A percentile compares a stretch with the other conserved stretches of the same genome.
phyloP scores from a whole-genome alignment of 2,113 vertebrate species.

The Erpornis zantholeuca region DNA sequence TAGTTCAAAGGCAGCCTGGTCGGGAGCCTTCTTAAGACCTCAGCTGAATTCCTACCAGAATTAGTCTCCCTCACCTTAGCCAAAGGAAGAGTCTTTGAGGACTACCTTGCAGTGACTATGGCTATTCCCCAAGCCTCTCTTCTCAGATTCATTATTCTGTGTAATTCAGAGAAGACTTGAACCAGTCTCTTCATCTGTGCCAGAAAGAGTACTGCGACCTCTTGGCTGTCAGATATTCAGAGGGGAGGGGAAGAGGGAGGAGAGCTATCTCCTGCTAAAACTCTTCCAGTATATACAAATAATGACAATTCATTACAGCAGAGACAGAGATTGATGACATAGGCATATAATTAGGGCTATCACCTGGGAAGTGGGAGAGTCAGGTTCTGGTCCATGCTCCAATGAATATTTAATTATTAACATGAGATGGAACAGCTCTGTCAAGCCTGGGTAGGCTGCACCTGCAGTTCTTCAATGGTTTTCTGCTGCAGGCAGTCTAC shows the following conservation, averaged over 20 bases:
- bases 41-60: background rate
- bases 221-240: background rate
- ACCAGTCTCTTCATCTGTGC: background rate
- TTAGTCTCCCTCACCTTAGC: background rate
- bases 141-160: background rate
- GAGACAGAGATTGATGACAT: conserved; percentile 63
- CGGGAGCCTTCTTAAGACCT: background rate
- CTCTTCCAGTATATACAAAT: conserved; percentile 45
- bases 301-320: conserved; percentile 59
- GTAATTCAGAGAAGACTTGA: background rate
- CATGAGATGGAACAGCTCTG: conserved; percentile 57
- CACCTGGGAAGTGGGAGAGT: conserved; percentile 62
- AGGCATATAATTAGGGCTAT: conserved; percentile 58
- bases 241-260: background rate
- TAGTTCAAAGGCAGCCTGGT: background rate
- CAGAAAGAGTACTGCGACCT: background rate
- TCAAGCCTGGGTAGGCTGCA: conserved; percentile 42
- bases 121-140: background rate
- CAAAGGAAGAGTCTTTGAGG: background rate
- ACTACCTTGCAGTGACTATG: background rate
- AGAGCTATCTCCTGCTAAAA: conserved; percentile 26
- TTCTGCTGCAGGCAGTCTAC: background rate
- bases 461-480: conserved; percentile 39
- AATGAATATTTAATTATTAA: conserved; percentile 69
- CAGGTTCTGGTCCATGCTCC: conserved; percentile 58